Base-by-base conservation (phyloP, 2,113 vertebrate species). In the Brachypteracias leptosomus region DNA sequence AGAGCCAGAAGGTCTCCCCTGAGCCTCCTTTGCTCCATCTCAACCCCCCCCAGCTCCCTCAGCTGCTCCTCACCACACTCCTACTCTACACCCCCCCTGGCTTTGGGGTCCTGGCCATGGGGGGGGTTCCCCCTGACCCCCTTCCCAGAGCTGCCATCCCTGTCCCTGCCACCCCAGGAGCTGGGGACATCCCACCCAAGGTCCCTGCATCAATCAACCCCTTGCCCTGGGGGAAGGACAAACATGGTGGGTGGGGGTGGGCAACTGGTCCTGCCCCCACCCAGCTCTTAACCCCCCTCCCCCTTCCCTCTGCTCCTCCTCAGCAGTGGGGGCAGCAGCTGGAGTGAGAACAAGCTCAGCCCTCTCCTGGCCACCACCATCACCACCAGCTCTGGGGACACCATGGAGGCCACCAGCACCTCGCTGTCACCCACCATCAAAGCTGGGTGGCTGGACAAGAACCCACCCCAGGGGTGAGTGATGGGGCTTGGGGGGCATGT, bases 391-490 rank as follows among this genome's bases (percentile, higher is more conserved):
- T 11, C 11, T 22, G 44, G 59, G 5, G 61, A 68, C 40, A 18
- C 35, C 84, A 97, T 97, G 94, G 96, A 97, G 5, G 38, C 62
- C 54, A 88, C 95, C 42, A 40, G 95, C 16, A 7, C 94, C 67
- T 89, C 96, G 13, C 86, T 93, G 25, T 76, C 96, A 6, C 90
- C 98, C 0, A 96, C 99, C 93, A 97, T 99, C 94, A 99, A 98
- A 93, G 98, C 96, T 7, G 99, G 99, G 42, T 99, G 99, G 99
- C 97, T 99, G 94, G 98, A 99, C 97, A 99, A 99, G 98, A 99
- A 99, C 98, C 99, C 99, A 0, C 99, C 99, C 0, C 99, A 99
- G 93, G 99, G 99, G 99, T 99, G 93, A 98, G 98, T 93, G 54
- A 21, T 6, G 14, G n/a, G n/a, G n/a, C n/a, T n/a, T 13, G 40